phyloP scores from a whole-genome alignment of 2,797 vertebrate species.

The Garrulus glandarius region DNA sequence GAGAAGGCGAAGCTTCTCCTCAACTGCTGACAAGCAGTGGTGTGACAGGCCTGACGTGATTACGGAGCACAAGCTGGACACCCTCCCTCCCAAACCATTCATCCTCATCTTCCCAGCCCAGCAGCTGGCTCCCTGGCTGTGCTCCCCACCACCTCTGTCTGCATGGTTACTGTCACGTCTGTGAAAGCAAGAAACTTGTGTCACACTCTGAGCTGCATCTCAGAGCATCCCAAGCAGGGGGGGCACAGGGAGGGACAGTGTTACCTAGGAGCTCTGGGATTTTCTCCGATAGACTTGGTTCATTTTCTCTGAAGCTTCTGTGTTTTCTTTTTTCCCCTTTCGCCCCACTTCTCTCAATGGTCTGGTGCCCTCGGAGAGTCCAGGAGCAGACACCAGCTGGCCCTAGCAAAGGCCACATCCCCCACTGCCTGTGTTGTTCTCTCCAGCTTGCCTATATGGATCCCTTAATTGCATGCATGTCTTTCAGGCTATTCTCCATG shows the following conservation, averaged over 20 bases:
- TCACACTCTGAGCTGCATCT: neutral
- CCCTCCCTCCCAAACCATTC: neutral
- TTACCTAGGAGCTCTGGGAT: slow-evolving; percentile 38
- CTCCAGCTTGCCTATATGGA: slow-evolving; percentile 7
- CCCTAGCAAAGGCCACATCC: slow-evolving; percentile 63
- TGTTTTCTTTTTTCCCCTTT: slow-evolving; percentile 27
- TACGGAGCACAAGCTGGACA: fast-evolving
- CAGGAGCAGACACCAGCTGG: slow-evolving; percentile 68
- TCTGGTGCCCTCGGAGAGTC: slow-evolving; percentile 34
- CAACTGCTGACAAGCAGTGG: neutral
- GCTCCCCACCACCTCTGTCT: neutral
- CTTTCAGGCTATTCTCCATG: slow-evolving; percentile 69
- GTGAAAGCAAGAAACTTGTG: neutral
- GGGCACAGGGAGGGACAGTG: neutral
- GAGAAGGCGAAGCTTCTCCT: neutral
- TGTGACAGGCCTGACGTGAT: neutral
- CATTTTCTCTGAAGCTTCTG: slow-evolving; percentile 55
- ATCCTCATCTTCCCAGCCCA: neutral
- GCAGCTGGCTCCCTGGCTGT: neutral
- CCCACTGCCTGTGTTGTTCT: slow-evolving; percentile 57
- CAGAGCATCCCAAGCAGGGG: neutral
- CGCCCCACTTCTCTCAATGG: slow-evolving; percentile 44
- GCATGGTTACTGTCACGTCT: neutral
- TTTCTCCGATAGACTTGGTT: slow-evolving; percentile 28
- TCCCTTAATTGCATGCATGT: slow-evolving; percentile 61